Conservation (phyloP, 2,888 invertebrate genomes). For the Papilio gigon region DNA sequence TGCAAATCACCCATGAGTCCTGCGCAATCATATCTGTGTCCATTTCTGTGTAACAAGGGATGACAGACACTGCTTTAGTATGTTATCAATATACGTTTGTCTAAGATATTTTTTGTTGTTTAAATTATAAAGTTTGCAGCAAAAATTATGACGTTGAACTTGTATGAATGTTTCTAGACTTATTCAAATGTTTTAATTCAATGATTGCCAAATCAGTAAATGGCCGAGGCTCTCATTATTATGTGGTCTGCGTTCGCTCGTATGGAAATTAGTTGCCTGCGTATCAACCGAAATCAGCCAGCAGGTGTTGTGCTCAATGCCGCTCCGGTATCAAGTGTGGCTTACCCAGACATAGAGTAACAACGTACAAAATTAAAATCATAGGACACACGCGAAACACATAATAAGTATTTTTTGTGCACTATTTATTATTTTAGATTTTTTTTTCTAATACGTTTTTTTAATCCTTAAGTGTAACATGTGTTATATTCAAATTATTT, state of each 20-base stretch:
- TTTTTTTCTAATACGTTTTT: no score
- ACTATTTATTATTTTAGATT: no score
- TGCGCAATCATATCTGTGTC: no score
- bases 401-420: not conserved
- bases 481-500: no score
- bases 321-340: constrained; percentile 36
- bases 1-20: not conserved
- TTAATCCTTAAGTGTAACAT: no score
- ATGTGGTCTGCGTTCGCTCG: constrained; percentile 20
- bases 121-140: not conserved
- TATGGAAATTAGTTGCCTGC: constrained; percentile 35
- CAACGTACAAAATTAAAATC: not conserved
- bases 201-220: not conserved
- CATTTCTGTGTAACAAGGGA: no score
- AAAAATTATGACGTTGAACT: not conserved
- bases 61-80: no score
- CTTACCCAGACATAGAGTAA: constrained; percentile 27
- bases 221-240: constrained; percentile 5
- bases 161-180: not conserved
- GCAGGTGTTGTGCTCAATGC: constrained; percentile 40
- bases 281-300: constrained; percentile 30
- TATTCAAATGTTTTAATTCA: not conserved
- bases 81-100: not conserved
- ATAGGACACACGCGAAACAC: not conserved
- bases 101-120: not conserved